Base-by-base conservation (phyloP, 53 echinoderm and acorn worm genomes). In the Antedon mediterranea region DNA sequence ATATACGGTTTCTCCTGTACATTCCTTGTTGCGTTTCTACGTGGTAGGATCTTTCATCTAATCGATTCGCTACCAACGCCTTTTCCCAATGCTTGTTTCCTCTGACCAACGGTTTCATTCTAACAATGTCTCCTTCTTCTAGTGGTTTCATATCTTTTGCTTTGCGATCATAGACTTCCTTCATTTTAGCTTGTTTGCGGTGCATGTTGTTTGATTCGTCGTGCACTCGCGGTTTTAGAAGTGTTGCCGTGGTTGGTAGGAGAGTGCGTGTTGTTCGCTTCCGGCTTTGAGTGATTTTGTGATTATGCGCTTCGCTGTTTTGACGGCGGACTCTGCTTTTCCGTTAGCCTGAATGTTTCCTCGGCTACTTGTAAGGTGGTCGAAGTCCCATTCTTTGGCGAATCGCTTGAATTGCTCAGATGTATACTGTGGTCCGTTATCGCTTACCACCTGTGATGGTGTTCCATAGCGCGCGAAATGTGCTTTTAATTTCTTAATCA, bases 41-140 rank as follows among this genome's bases (percentile, higher is more conserved):
- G 0, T 84, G 72, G 43, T 86, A 90, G 29, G 90, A 87, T 23
- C 82, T 43, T 43, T 86, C 78, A 73, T 86, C 82, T 0, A 86
- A 37, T 32, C 75, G 76, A 8, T 74, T 44, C 6, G 28, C 28
- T 43, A 78, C 84, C 14, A 32, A 74, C 43, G 79, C 81, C 43
- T 73, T 81, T 43, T 75, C 72, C 85, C 82, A 80, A 14, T 31
- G 43, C 31, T 79, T 81, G 78, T 76, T 34, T 28, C 79, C 90
- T 32, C 77, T 43, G 7, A 78, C 73, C 14, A 86, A 78, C 0
- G 90, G 78, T 31, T 90, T 71, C 79, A 86, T 86, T 9, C 90
- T 18, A 5, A 86, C 90, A 15, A 76, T 81, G 34, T 86, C 90
- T 8, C 86, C 82, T 29, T 83, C 73, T 3, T 73, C 72, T 6